Evolutionary conservation across 2,888 invertebrate genomes (phyloP).

Genomic region (Sarcophaga subvicina): DNA sequence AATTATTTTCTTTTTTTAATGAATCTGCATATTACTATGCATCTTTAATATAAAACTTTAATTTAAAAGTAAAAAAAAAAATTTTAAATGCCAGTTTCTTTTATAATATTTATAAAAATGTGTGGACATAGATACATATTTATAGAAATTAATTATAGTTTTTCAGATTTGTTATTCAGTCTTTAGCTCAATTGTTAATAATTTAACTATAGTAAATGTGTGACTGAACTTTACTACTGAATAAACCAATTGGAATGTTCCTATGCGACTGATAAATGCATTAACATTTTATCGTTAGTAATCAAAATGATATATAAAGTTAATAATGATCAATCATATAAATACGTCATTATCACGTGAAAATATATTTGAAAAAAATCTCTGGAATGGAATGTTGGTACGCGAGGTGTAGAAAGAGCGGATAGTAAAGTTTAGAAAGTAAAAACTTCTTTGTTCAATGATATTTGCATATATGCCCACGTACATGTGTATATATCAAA

Average conservation of each 20-base stretch:
- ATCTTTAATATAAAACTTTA: too few relatives aligned
- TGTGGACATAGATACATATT: too few relatives aligned
- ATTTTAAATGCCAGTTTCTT: too few relatives aligned
- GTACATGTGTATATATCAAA: neutral
- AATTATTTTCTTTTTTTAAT: too few relatives aligned
- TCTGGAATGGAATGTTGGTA: neutral
- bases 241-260: neutral
- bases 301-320: neutral
- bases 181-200: too few relatives aligned
- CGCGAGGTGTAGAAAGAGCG: neutral
- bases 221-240: neutral
- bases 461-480: neutral
- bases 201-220: too few relatives aligned
- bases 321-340: constrained; percentile 47
- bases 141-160: too few relatives aligned
- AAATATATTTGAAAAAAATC: constrained; percentile 21
- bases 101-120: too few relatives aligned
- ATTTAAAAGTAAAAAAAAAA: too few relatives aligned
- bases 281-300: neutral
- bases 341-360: constrained; percentile 68
- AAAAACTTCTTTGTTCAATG: constrained; percentile 24
- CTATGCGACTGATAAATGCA: neutral
- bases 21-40: too few relatives aligned
- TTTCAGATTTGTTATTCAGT: too few relatives aligned
- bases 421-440: constrained; percentile 13